Evolutionary conservation across 2,113 vertebrate species (phyloP), one percentile per base, ranked within the genome.

Genomic region (Procapra przewalskii): DNA sequence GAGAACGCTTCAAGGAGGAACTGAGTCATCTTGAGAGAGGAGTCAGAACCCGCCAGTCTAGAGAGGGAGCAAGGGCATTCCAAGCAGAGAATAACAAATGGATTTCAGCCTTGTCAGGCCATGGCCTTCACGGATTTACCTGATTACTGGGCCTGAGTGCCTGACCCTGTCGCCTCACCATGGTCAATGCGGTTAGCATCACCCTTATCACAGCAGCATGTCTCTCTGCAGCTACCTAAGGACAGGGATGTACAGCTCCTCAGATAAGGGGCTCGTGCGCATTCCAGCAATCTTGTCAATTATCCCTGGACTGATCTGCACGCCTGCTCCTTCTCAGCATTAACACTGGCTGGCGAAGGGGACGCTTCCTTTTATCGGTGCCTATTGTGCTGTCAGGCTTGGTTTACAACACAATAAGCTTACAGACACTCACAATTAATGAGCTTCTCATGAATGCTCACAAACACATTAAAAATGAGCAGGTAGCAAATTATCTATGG

Each of bases 301-400:
- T 94, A 97, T 94, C 71, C 67, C 93, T 19, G 86, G 36, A 33
- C 93, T 96, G 91, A 96, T 97, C 98, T 98, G 96, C 96, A 97
- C 97, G 88, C 40, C 80, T 1, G 31, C 89, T 97, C 57, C 96
- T 97, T 97, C 96, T 93, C 85, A 96, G 88, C 87, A 86, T 79
- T 79, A 75, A 62, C 59, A 14, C 50, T 57, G 50, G 48, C 93
- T 97, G 93, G 81, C 90, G 82, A n/a, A 89, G 89, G 89, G 25
- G n/a, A 90, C 81, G 64, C 91, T 97, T 97, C 94, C 87, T 97
- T 98, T 98, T 97, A 98, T 98, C 89, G 96, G 95, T 91, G 96
- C 98, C 98, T 98, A 96, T 98, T 98, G 98, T 98, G 97, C 98
- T 98, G 98, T 99, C 98, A 98, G 77, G 67, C 86, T 90, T 98